Conservation (phyloP, 1,140 invertebrate species). For the Drosophila burlai region DNA sequence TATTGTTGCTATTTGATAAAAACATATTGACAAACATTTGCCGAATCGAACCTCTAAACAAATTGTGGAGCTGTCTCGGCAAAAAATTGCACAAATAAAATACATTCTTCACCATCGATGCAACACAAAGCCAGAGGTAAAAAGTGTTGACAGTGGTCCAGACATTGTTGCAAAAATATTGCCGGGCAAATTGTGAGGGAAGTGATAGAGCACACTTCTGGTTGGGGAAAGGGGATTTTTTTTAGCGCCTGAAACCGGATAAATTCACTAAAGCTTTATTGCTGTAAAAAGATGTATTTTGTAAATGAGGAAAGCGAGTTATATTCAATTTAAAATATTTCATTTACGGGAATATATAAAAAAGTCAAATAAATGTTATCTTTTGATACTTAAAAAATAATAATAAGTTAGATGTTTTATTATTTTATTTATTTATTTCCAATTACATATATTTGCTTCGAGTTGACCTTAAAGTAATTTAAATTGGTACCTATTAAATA, state of each 20-base stretch:
- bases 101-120: constrained; percentile 16
- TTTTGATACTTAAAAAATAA: no score
- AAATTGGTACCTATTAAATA: no score
- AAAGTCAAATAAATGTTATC: no score
- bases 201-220: constrained; percentile 2
- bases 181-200: constrained; percentile 20
- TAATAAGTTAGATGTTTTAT: neutral
- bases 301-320: neutral
- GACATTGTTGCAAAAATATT: constrained; percentile 20
- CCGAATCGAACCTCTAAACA: constrained; percentile 72
- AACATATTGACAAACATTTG: constrained; percentile 81
- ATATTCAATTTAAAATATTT: neutral
- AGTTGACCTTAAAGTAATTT: no score
- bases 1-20: constrained; percentile 79
- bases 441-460: no score
- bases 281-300: neutral
- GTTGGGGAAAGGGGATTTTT: neutral
- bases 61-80: constrained; percentile 48
- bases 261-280: constrained; percentile 9
- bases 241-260: neutral
- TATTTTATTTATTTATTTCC: neutral
- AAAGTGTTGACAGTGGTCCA: constrained; percentile 45
- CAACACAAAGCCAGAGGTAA: constrained; percentile 28
- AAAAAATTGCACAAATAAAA: constrained; percentile 44
- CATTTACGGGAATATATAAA: no score